Evolutionary conservation across 2,888 invertebrate species (phyloP).

Genomic region (Melanostoma mellinum): DNA sequence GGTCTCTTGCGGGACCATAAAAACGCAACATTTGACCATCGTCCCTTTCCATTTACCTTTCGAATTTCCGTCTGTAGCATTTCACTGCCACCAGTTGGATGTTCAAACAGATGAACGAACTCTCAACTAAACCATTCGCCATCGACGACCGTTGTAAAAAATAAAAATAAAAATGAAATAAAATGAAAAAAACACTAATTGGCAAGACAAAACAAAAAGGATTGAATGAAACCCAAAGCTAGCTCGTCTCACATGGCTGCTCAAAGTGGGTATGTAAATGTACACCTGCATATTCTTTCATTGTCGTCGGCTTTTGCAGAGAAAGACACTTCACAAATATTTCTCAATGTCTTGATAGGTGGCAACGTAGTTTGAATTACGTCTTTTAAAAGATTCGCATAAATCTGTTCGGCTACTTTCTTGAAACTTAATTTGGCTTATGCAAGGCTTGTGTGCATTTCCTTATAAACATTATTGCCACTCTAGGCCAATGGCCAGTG

Average conservation of each 20-base stretch:
- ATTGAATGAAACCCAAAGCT: conserved; percentile 29
- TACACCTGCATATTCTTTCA: conserved; percentile 47
- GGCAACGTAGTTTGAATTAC: conserved; percentile 5
- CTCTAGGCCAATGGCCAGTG: conserved; percentile 3
- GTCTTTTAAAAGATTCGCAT: conserved; percentile 17
- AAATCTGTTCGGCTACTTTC: conserved; percentile 23
- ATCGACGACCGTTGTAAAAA: not conserved
- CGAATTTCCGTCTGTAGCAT: conserved; percentile 39
- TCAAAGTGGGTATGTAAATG: conserved; percentile 38
- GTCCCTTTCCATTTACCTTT: conserved; percentile 61
- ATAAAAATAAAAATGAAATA: too few species aligned
- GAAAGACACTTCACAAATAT: conserved; percentile 42
- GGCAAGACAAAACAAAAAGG: conserved; percentile 34
- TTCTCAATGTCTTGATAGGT: conserved; percentile 21
- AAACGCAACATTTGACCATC: conserved; percentile 39
- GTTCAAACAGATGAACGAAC: conserved; percentile 55
- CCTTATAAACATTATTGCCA: conserved; percentile 15
- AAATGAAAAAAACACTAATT: conserved; percentile 43
- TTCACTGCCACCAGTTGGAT: conserved; percentile 55
- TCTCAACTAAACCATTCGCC: conserved; percentile 49
- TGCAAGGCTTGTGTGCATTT: conserved; percentile 43
- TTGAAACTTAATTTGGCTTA: conserved; percentile 46
- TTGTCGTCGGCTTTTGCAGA: conserved; percentile 15
- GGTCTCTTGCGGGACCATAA: conserved; percentile 20
- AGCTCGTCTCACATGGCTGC: conserved; percentile 53